These are phyloP conservation scores for Galerucella pusilla DNA, from an alignment of 2,888 invertebrate species.

Conservation along the genomic window DNA sequence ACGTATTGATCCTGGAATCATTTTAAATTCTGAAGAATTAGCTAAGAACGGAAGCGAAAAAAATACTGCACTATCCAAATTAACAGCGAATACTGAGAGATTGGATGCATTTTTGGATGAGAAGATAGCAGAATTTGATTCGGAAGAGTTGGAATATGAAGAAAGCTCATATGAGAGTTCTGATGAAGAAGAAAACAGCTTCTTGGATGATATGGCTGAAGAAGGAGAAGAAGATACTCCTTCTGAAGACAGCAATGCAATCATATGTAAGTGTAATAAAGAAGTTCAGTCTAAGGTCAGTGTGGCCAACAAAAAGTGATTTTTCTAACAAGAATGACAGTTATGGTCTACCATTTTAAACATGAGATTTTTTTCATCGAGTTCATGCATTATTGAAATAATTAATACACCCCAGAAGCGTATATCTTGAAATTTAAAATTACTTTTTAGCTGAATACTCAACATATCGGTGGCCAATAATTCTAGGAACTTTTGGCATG, in stretches of 20 bases:
- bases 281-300: no score
- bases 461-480: no score
- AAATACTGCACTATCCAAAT: not conserved
- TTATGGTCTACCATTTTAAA: no score
- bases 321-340: no score
- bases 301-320: no score
- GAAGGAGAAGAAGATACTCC: conserved; percentile 63
- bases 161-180: conserved; percentile 27
- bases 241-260: conserved; percentile 61
- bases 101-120: conserved; percentile 40
- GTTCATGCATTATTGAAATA: no score
- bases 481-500: no score
- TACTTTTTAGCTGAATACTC: no score
- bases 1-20: conserved; percentile 16
- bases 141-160: conserved; percentile 37
- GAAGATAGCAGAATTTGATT: conserved; percentile 36
- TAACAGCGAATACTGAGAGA: conserved; percentile 30
- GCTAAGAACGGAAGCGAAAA: not conserved
- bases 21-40: not conserved
- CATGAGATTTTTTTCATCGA: no score
- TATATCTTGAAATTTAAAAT: no score
- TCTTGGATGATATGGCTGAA: conserved; percentile 58
- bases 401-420: no score
- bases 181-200: conserved; percentile 40
- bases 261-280: conserved; percentile 38